Conservation (phyloP, 2,113 vertebrate species). For the Otis tarda region DNA sequence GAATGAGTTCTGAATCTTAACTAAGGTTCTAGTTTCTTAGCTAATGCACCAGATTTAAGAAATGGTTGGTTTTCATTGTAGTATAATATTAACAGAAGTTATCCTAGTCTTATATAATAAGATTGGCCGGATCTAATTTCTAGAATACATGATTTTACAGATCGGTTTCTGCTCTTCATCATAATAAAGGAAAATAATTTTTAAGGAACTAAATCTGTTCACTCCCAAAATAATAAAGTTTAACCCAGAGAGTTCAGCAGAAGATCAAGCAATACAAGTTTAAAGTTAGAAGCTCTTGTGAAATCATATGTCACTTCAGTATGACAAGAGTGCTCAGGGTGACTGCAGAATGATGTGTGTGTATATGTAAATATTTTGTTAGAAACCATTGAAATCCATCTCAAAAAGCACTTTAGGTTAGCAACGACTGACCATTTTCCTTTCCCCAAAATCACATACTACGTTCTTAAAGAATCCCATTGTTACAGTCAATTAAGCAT, state of each 20-base stretch:
- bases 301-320: conserved; percentile 1
- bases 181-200: neutral
- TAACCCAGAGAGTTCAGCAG: neutral
- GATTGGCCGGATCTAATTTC: neutral
- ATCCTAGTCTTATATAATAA: neutral
- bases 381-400: conserved; percentile 11
- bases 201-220: neutral
- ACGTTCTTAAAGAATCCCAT: neutral
- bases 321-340: neutral
- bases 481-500: neutral
- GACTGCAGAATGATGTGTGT: neutral
- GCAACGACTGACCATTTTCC: neutral
- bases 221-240: neutral
- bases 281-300: neutral
- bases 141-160: neutral
- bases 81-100: neutral
- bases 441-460: neutral
- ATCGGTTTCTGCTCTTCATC: neutral
- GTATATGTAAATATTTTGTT: neutral
- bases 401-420: conserved; percentile 25
- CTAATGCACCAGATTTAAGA: neutral
- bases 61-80: neutral
- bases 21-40: neutral
- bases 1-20: conserved; percentile 20
- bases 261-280: neutral